Evolutionary conservation across 2,113 vertebrate species (phyloP), one percentile per base, ranked within the genome.

Genomic region (Daubentonia madagascariensis): DNA sequence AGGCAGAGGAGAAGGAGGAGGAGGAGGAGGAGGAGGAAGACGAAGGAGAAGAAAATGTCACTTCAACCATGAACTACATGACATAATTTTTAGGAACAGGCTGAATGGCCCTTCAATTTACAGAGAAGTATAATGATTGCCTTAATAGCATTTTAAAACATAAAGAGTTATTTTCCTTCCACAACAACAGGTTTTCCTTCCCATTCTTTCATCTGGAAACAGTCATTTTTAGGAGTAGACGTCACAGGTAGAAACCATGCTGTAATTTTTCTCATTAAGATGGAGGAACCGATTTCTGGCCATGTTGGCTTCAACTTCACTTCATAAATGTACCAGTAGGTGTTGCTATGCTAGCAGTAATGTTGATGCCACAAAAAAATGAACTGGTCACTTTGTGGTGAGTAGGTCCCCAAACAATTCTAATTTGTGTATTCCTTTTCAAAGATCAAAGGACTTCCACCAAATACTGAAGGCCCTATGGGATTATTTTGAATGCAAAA

Each of bases 301-400:
- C 76, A 43, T 95, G 25, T 11, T 92, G 37, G 61, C 87, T 97
- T 70, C n/a, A 3, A 2, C 76, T 94, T 97, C 91, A 88, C 94
- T 98, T 98, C 89, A 79, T 45, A 95, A 95, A 76, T 17, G 45
- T 89, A n/a, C 96, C 85, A 37, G n/a, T 57, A 95, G 97, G 79
- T 96, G 54, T 86, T 91, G 95, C 95, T 98, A 8, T 98, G 73
- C 90, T 23, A 96, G 96, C 86, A 94, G 35, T 63, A 61, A 83
- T 96, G 45, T 17, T 79, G 40, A 90, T 43, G 50, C 50, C 78
- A 40, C 48, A 57, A 76, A 76, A 57, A 97, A 83, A 68, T 61
- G 45, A 85, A 80, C 91, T 84, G 97, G 97, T 94, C 87, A 95
- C 89, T 98, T 92, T 94, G 61, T 72, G 89, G 85, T 84, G 85